These are phyloP conservation scores for Brachyistius frenatus DNA, from an alignment of 2,113 vertebrate genomes.

Conservation along the genomic window DNA sequence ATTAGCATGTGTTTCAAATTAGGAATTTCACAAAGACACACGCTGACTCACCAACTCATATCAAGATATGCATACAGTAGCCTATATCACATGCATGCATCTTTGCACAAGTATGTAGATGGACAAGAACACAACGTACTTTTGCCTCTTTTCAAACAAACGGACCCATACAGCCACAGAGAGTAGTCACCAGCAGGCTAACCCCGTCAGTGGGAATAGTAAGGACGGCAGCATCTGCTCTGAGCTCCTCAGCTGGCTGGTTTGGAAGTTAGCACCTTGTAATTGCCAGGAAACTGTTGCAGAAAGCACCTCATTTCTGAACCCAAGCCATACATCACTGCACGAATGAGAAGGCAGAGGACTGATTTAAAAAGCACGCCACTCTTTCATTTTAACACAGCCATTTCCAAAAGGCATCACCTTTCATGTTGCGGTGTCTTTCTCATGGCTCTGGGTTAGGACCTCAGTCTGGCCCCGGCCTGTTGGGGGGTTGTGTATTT, in stretches of 20 bases:
- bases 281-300: constrained; percentile 77
- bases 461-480: constrained; percentile 55
- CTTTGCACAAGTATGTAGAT: neutral
- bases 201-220: constrained; percentile 8
- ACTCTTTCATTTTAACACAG: constrained; percentile 81
- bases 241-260: constrained; percentile 61
- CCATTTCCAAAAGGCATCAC: constrained; percentile 76
- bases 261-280: constrained; percentile 71
- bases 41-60: constrained; percentile 48
- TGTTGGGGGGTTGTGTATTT: neutral
- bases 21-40: constrained; percentile 67
- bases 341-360: constrained; percentile 80
- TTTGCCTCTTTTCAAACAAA: neutral
- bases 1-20: constrained; percentile 79
- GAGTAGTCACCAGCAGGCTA: constrained; percentile 4
- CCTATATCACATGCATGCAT: constrained; percentile 19
- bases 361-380: constrained; percentile 70
- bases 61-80: constrained; percentile 21
- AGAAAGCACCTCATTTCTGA: constrained; percentile 74
- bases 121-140: neutral
- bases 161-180: neutral
- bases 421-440: constrained; percentile 76
- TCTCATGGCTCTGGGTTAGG: constrained; percentile 67
- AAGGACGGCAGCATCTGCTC: constrained; percentile 77
- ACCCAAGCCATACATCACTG: constrained; percentile 79